Conservation (phyloP, 92 coral and sea anemone genomes). For the Siderastrea siderea region DNA sequence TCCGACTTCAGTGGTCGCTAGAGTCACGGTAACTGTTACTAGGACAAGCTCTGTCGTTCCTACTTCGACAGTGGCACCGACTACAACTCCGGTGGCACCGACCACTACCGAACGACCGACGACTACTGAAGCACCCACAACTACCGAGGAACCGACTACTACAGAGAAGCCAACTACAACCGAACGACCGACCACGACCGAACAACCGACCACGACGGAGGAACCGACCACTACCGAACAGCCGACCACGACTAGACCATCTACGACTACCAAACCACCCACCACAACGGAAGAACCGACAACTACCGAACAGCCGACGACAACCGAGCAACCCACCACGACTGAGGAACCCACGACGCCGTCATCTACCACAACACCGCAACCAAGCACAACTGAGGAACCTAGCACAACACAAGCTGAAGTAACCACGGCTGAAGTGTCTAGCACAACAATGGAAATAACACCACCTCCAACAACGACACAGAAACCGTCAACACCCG, state of each 20-base stretch:
- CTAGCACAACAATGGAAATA: background rate
- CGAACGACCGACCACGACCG: conserved; percentile 29
- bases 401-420: background rate
- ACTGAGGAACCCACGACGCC: conserved; percentile 1
- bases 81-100: conserved; percentile 43
- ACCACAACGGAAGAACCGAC: conserved; percentile 11
- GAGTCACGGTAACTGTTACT: conserved; percentile 51
- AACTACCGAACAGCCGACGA: conserved; percentile 16
- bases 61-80: conserved; percentile 63
- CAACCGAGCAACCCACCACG: background rate
- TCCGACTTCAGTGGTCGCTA: conserved; percentile 51
- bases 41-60: conserved; percentile 45
- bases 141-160: conserved; percentile 16
- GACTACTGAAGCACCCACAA: conserved; percentile 9
- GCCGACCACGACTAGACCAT: conserved; percentile 7
- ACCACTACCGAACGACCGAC: conserved; percentile 29
- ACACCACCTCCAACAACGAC: background rate
- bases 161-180: conserved; percentile 21
- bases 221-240: conserved; percentile 10
- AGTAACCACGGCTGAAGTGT: background rate
- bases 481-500: conserved; percentile 4
- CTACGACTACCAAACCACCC: background rate
- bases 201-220: background rate
- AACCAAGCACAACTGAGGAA: conserved; percentile 20
- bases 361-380: background rate